Percentiles rank a stretch among this genome's conserved stretches.
Conservation (phyloP, 2,113 vertebrate genomes). For the Anoplopoma fimbria region DNA sequence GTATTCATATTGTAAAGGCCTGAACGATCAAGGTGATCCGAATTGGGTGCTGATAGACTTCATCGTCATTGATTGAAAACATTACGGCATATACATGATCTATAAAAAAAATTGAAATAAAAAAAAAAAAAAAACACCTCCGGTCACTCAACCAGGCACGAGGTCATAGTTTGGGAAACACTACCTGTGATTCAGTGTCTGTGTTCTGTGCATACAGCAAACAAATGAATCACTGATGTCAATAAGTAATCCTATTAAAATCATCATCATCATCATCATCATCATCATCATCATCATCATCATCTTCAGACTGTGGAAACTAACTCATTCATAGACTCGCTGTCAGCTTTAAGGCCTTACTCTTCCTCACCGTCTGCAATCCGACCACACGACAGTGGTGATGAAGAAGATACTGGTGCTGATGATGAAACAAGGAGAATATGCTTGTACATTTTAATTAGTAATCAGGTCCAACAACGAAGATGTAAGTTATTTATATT, state of each 20-base stretch:
- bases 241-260: neutral
- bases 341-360: neutral
- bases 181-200: neutral
- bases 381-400: too few species aligned
- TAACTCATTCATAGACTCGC: neutral
- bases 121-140: neutral
- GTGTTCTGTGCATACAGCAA: neutral
- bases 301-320: neutral
- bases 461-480: neutral
- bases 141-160: neutral
- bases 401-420: neutral
- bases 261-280: neutral
- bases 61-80: neutral
- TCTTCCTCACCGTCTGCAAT: neutral
- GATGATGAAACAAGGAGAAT: neutral
- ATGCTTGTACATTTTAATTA: neutral
- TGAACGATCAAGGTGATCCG: conserved; percentile 22
- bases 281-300: neutral
- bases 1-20: neutral
- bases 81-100: neutral
- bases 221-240: neutral
- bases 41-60: neutral
- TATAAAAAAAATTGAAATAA: neutral
- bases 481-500: neutral
- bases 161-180: conserved; percentile 5